Evolutionary conservation across 2,113 vertebrate species (phyloP).

Genomic region (Isurus oxyrinchus): DNA sequence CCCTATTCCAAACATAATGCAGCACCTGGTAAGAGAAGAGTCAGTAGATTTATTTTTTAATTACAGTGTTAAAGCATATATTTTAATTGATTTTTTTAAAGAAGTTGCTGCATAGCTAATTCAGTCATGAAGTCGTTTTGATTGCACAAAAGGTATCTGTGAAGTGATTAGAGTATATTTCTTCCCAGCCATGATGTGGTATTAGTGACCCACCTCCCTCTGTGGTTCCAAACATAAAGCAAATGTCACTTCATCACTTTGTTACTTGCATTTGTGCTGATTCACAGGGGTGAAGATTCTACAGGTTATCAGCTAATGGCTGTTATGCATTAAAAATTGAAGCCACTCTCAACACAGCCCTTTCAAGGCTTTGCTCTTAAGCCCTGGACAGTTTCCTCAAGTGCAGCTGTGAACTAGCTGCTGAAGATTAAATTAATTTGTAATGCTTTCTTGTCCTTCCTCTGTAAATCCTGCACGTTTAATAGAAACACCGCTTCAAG

Average conservation of each 20-base stretch:
- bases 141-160: conserved; percentile 50
- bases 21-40: conserved; percentile 38
- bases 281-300: conserved; percentile 63
- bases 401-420: conserved; percentile 66
- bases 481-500: conserved; percentile 72
- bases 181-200: conserved; percentile 48
- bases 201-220: conserved; percentile 56
- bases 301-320: conserved; percentile 88
- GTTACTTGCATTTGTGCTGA: conserved; percentile 58
- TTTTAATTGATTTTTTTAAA: conserved; percentile 44
- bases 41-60: conserved; percentile 54
- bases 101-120: conserved; percentile 21
- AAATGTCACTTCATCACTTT: conserved; percentile 62
- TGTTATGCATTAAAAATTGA: conserved; percentile 70
- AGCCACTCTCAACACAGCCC: conserved; percentile 58
- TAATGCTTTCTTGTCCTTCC: conserved; percentile 58
- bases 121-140: conserved; percentile 47
- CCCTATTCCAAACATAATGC: conserved; percentile 39
- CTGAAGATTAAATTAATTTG: conserved; percentile 79
- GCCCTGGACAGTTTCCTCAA: conserved; percentile 59
- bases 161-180: conserved; percentile 60
- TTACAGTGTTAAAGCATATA: conserved; percentile 56
- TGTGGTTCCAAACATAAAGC: conserved; percentile 47
- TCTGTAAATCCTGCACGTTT: conserved; percentile 67
- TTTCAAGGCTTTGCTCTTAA: conserved; percentile 70